These are phyloP conservation scores for Dascillus cervinus DNA, from an alignment of 2,888 invertebrate species.

Conservation along the genomic window DNA sequence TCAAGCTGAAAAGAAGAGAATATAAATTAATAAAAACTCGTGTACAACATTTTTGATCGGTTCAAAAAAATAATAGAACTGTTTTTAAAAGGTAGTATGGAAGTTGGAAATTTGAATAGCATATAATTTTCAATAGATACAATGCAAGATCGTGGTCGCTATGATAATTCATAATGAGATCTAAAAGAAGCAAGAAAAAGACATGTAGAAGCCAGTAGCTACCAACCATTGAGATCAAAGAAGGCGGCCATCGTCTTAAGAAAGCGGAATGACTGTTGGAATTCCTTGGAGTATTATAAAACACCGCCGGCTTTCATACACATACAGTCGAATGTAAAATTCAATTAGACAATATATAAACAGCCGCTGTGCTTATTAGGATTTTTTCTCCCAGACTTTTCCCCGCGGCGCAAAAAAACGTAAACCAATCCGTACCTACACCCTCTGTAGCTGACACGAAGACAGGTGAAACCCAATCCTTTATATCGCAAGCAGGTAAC, in stretches of 20 bases:
- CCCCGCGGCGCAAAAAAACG: too few species aligned
- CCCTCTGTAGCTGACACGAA: conserved; percentile 21
- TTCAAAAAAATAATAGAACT: conserved; percentile 5
- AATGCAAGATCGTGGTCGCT: conserved; percentile 14
- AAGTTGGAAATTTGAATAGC: conserved; percentile 22
- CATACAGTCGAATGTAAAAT: conserved; percentile 17
- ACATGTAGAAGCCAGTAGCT: conserved; percentile 19
- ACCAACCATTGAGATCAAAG: conserved; percentile 20
- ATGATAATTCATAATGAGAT: conserved; percentile 19
- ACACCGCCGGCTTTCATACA: conserved; percentile 11
- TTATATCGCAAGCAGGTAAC: conserved; percentile 34
- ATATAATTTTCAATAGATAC: conserved; percentile 25
- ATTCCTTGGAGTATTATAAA: conserved; percentile 15
- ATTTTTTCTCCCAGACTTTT: too few species aligned
- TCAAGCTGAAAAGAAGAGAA: background rate
- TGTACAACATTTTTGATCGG: conserved; percentile 7
- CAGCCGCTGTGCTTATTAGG: conserved; percentile 7
- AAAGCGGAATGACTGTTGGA: conserved; percentile 18
- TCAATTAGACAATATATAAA: conserved; percentile 15
- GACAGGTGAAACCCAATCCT: conserved; percentile 42
- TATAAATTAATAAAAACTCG: conserved; percentile 8
- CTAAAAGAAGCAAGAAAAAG: conserved; percentile 13
- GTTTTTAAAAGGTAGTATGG: conserved; percentile 1
- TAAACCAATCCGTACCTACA: too few species aligned
- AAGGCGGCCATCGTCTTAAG: conserved; percentile 18